Evolutionary conservation across 2,888 invertebrate genomes (phyloP), one percentile per base, ranked within the genome.

Genomic region (Biston stratarius): DNA sequence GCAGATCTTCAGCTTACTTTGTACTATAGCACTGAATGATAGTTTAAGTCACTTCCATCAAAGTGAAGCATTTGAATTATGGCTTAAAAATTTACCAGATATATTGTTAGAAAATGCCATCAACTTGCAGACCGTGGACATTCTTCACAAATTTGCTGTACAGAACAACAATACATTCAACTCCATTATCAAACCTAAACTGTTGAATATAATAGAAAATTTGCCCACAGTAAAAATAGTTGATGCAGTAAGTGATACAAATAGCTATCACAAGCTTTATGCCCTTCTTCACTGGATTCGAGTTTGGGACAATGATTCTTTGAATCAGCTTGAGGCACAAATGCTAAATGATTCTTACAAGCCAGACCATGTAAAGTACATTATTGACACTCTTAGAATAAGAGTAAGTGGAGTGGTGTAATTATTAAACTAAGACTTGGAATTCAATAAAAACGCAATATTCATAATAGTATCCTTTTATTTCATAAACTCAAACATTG

Each of bases 141-240:
- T 95, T 7, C 87, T 96, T 69, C 93, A 95, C 14, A 91, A 93
- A 70, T 94, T 96, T 80, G 95, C 95, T 24, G 94, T 95, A 58
- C 93, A 94, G 61, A 94, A 92, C 71, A 95, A 95, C 77, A 68
- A 64, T 14, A 82, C 86, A 11, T 95, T 96, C 70, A 91, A 95
- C 73, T 71, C 81, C 7, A 88, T 94, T 0, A 78, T 96, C 0
- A 86, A 88, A 49, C 83, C 89, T 0, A 89, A 92, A 53, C 77
- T 94, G 10, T 69, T 81, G 0, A 76, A 83, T 12, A 94, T 96
- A 48, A 83, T 96, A 62, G 74, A 82, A 64, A 94, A 94, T 77
- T 80, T 94, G 52, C 94, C 94, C 1, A 83, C 77, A 47, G 79
- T 94, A 42, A 75, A 71, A 61, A 83, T 94, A 67, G 80, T 85